phyloP scores from a whole-genome alignment of 2,113 vertebrate species.

The Myrmecophaga tridactyla region DNA sequence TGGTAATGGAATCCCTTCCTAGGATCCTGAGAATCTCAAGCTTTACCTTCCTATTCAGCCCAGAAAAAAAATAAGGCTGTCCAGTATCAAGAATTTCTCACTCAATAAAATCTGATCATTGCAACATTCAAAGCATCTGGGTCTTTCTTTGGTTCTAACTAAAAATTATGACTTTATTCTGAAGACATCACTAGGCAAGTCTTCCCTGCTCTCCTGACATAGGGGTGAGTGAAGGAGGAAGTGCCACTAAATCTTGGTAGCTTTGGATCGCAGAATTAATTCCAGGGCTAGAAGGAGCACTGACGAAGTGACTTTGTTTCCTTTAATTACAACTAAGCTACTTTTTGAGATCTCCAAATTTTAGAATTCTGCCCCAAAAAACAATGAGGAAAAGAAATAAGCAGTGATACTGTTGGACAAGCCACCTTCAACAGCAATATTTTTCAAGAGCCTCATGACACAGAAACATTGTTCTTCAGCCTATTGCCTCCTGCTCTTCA shows the following conservation, averaged over 20 bases:
- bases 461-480: background rate
- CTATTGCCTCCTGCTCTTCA: background rate
- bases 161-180: background rate
- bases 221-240: background rate
- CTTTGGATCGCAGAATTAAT: conserved; percentile 28
- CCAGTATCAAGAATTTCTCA: background rate
- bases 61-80: background rate
- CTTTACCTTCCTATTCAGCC: background rate
- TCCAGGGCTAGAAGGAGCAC: background rate
- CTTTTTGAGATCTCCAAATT: background rate
- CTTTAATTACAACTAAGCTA: background rate
- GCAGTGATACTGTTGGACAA: background rate
- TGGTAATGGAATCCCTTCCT: background rate
- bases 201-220: background rate
- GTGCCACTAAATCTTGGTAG: background rate
- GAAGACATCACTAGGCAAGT: background rate
- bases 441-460: background rate
- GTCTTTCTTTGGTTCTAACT: background rate
- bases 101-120: conserved; percentile 43
- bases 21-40: background rate
- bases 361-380: background rate
- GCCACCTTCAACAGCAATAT: background rate
- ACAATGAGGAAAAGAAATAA: background rate
- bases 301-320: background rate
- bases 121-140: background rate